A percentile compares a stretch with the other conserved stretches of the same genome.
Conservation (phyloP, 2,888 invertebrate species). For the Oxyscelio sp. region DNA sequence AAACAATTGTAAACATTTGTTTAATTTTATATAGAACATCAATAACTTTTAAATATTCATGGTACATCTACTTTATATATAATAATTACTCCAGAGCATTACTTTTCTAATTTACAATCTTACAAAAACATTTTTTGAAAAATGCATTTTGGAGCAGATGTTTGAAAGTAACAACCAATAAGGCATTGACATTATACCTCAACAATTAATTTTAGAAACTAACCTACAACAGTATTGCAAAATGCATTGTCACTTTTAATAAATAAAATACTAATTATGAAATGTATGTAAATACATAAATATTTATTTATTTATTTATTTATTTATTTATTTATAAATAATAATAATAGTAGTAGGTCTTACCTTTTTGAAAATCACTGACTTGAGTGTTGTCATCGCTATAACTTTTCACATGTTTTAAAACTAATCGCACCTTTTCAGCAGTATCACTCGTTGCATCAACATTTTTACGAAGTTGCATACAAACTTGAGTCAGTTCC, state of each 20-base stretch:
- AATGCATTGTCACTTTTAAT: neutral
- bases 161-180: no score
- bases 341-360: conserved; percentile 3
- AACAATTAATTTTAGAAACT: neutral
- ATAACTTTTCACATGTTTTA: conserved; percentile 90
- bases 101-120: no score
- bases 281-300: no score
- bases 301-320: neutral
- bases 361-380: conserved; percentile 86
- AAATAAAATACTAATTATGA: neutral
- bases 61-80: no score
- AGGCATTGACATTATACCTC: no score
- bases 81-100: no score
- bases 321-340: neutral
- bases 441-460: conserved; percentile 84
- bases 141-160: no score
- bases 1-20: no score
- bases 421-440: conserved; percentile 89
- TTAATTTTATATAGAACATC: no score
- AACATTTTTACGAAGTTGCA: conserved; percentile 90
- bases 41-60: no score
- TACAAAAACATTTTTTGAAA: no score
- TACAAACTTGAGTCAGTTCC: conserved; percentile 89
- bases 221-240: neutral
- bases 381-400: conserved; percentile 76